These are phyloP conservation scores for Paramormyrops hopkinsi DNA, from an alignment of 2,797 vertebrate genomes.

Conservation along the genomic window DNA sequence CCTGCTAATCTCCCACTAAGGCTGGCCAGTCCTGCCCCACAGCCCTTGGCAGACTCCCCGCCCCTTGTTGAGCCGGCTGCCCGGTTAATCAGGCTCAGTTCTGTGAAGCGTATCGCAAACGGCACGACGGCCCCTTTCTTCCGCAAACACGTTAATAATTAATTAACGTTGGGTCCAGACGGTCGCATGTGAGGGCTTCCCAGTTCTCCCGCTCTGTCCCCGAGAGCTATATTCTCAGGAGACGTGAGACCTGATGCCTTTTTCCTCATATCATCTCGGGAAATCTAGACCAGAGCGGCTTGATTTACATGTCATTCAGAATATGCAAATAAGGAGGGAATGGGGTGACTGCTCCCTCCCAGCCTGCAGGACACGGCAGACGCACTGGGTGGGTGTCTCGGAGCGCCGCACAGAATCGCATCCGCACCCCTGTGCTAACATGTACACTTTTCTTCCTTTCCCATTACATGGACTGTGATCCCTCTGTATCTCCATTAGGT, in stretches of 20 bases:
- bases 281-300: slow-evolving; percentile 55
- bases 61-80: slow-evolving; percentile 45
- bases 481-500: background rate
- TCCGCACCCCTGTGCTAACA: background rate
- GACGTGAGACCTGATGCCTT: slow-evolving; percentile 43
- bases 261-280: slow-evolving; percentile 58
- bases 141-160: slow-evolving; percentile 19
- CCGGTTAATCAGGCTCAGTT: slow-evolving; percentile 60
- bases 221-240: slow-evolving; percentile 41
- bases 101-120: slow-evolving; percentile 48
- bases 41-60: slow-evolving; percentile 33
- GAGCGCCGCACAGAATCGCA: background rate
- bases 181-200: slow-evolving; percentile 43
- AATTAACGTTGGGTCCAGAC: slow-evolving; percentile 4
- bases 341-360: slow-evolving; percentile 46
- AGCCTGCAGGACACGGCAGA: slow-evolving; percentile 35
- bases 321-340: slow-evolving; percentile 61
- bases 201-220: slow-evolving; percentile 43
- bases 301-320: slow-evolving; percentile 69
- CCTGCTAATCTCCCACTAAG: background rate
- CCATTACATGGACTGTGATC: background rate
- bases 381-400: slow-evolving; percentile 9
- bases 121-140: slow-evolving; percentile 43
- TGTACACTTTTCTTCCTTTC: background rate
- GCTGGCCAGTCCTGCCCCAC: slow-evolving; percentile 33